Percentiles rank a stretch among this genome's conserved stretches.
These are phyloP conservation scores for Hydrochoerus hydrochaeris DNA, from an alignment of 2,113 vertebrate species.

Conservation along the genomic window DNA sequence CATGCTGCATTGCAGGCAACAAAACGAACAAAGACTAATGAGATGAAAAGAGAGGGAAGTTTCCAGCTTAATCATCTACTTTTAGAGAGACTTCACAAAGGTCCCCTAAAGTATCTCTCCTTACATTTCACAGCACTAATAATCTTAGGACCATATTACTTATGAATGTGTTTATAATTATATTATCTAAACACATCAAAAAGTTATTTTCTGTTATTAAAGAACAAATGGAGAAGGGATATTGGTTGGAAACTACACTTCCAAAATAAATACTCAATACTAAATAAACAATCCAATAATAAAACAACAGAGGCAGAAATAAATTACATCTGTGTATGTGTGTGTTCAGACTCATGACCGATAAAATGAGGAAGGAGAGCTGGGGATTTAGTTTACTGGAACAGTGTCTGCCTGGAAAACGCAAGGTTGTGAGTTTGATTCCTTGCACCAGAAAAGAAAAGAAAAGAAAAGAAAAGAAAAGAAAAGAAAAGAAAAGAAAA, in stretches of 20 bases:
- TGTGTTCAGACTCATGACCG: neutral
- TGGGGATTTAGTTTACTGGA: too few species aligned
- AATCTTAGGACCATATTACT: fast-evolving
- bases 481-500: too few species aligned
- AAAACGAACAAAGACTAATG: neutral
- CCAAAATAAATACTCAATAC: neutral
- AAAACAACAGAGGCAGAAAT: neutral
- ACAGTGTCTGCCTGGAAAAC: too few species aligned
- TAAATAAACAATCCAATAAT: neutral
- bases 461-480: too few species aligned
- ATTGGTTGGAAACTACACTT: neutral
- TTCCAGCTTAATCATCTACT: neutral
- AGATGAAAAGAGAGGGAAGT: neutral
- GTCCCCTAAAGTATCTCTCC: neutral
- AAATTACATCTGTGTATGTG: neutral
- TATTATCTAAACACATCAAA: neutral
- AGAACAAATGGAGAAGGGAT: neutral
- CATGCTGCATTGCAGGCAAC: neutral
- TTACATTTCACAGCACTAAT: neutral
- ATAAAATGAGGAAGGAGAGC: neutral
- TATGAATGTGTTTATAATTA: neutral
- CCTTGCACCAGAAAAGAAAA: too few species aligned
- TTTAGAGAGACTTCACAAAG: neutral
- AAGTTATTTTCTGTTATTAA: neutral
- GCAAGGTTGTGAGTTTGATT: too few species aligned